These are phyloP conservation scores for Microtus pennsylvanicus DNA, from an alignment of 2,113 vertebrate genomes.

Conservation along the genomic window DNA sequence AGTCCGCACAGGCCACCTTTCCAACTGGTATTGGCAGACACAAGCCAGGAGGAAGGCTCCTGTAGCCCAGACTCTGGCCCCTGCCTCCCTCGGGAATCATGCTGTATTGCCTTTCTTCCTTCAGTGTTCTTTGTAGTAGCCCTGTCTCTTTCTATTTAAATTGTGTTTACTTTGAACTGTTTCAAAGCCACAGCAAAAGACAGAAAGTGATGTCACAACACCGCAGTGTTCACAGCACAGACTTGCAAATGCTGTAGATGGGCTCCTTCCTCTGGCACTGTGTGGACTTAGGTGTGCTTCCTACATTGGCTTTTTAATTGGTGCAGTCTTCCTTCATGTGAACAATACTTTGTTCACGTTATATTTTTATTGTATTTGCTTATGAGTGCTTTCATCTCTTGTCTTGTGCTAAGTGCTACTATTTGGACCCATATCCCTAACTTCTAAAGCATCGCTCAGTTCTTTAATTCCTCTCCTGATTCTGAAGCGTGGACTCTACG, in stretches of 20 bases:
- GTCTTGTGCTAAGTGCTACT: not conserved
- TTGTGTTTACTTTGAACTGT: not conserved
- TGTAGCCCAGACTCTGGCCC: rapidly evolving
- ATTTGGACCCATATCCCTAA: not conserved
- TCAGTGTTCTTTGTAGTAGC: not conserved
- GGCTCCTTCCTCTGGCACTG: rapidly evolving
- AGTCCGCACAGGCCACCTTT: not conserved
- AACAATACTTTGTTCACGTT: not conserved
- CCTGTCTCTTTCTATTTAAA: not conserved
- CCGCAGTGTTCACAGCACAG: rapidly evolving
- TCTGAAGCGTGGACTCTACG: not conserved
- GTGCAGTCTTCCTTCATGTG: not conserved
- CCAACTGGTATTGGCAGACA: too few relatives aligned
- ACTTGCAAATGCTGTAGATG: rapidly evolving
- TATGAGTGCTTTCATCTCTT: not conserved
- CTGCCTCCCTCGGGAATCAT: rapidly evolving
- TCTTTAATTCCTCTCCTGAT: not conserved
- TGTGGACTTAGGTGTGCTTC: not conserved
- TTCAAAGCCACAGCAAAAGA: not conserved
- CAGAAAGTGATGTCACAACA: not conserved
- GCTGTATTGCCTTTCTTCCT: not conserved
- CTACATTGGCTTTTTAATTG: not conserved
- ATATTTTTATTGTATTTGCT: not conserved
- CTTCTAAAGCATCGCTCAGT: not conserved
- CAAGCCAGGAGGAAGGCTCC: not conserved